These are phyloP conservation scores for Tautogolabrus adspersus DNA, from an alignment of 2,113 vertebrate species.

Conservation along the genomic window DNA sequence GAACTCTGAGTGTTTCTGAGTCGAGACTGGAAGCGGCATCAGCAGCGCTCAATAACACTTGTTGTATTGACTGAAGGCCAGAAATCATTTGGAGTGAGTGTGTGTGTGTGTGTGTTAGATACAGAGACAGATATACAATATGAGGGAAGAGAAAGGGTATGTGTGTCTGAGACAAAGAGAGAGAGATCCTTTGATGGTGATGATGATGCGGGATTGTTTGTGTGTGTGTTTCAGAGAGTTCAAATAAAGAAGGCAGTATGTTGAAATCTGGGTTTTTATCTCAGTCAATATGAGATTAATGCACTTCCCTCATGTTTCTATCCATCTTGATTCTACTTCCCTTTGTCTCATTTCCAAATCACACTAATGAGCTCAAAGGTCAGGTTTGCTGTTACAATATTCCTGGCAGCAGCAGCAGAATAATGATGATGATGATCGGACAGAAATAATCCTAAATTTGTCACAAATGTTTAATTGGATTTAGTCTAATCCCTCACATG, in stretches of 20 bases:
- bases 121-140: neutral
- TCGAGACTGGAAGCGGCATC: constrained; percentile 34
- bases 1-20: constrained; percentile 42
- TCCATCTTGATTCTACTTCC: neutral
- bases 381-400: neutral
- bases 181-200: neutral
- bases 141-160: constrained; percentile 4
- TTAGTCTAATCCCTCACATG: constrained; percentile 5
- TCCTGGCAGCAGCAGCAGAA: neutral
- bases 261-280: constrained; percentile 17
- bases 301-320: neutral
- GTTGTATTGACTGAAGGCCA: constrained; percentile 45
- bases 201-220: neutral
- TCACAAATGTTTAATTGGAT: constrained; percentile 10
- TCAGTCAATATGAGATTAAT: neutral
- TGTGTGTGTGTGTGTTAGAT: neutral
- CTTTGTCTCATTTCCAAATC: neutral
- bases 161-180: neutral
- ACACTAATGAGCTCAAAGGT: constrained; percentile 7
- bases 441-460: neutral
- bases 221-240: neutral
- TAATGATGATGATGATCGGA: neutral
- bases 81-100: neutral
- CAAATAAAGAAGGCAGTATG: neutral
- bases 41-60: constrained; percentile 44